A percentile compares a stretch with the other conserved stretches of the same genome.
Conservation (phyloP, 2,888 invertebrate species). For the Eustalomyia histrio region DNA sequence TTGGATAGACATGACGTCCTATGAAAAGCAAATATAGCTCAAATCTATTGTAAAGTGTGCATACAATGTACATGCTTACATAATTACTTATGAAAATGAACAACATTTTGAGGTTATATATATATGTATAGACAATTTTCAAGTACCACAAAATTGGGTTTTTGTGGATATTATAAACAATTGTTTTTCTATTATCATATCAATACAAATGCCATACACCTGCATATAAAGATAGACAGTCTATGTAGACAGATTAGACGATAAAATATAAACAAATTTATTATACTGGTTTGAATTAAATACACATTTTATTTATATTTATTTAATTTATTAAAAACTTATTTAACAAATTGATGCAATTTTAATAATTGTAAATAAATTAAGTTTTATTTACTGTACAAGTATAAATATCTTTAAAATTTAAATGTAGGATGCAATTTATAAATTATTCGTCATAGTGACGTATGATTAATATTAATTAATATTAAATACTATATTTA, state of each 20-base stretch:
- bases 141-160: constrained; percentile 50
- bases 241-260: neutral
- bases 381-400: neutral
- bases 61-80: constrained; percentile 8
- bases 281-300: neutral
- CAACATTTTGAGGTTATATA: constrained; percentile 48
- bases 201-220: constrained; percentile 30
- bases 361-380: neutral
- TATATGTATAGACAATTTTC: constrained; percentile 41
- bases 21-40: no score
- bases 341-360: neutral
- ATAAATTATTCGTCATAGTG: neutral
- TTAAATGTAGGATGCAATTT: neutral
- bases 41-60: no score
- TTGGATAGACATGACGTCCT: no score
- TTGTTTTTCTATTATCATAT: constrained; percentile 28
- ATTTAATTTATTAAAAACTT: neutral
- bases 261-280: neutral
- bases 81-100: constrained; percentile 57
- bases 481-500: neutral
- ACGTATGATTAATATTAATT: constrained; percentile 7
- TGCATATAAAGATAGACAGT: constrained; percentile 18
- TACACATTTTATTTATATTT: neutral
- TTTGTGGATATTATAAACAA: constrained; percentile 11
- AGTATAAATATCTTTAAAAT: neutral